Percentiles rank a stretch among this genome's conserved stretches.
phyloP scores from a whole-genome alignment of 1,140 invertebrate species.

The Amphibalanus amphitrite region DNA sequence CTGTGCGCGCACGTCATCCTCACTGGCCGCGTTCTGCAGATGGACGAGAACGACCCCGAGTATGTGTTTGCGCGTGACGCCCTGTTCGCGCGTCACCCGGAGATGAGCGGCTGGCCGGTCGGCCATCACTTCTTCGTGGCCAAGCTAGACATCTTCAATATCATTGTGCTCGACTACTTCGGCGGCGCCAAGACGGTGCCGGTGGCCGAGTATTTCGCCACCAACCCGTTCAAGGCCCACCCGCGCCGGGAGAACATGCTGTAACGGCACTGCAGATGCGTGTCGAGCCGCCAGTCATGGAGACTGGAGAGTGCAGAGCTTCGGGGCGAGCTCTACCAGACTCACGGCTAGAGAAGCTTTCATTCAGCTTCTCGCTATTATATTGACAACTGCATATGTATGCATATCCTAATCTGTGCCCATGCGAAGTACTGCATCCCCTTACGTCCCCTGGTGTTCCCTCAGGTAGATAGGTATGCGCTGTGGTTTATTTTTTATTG shows the following conservation, averaged over 20 bases:
- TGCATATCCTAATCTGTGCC: too few species aligned
- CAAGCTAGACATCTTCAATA: conserved; percentile 47
- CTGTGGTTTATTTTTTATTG: too few species aligned
- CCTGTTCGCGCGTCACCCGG: conserved; percentile 49
- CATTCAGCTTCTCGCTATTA: too few species aligned
- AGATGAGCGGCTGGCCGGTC: conserved; percentile 40
- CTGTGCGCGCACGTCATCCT: conserved; percentile 54
- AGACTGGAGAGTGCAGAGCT: too few species aligned
- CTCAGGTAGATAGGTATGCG: too few species aligned
- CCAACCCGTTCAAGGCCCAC: conserved; percentile 10
- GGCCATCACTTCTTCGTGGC: conserved; percentile 55
- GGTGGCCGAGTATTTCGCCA: conserved; percentile 37
- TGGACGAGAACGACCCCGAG: conserved; percentile 21
- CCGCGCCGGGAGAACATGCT: not conserved
- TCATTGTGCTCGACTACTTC: conserved; percentile 53
- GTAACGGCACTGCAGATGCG: too few species aligned
- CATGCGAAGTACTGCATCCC: too few species aligned
- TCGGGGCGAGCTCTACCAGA: too few species aligned
- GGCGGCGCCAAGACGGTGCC: conserved; percentile 49
- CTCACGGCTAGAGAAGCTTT: too few species aligned
- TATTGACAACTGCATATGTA: too few species aligned
- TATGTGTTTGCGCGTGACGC: conserved; percentile 36
- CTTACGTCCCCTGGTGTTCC: too few species aligned
- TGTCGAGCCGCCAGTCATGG: too few species aligned
- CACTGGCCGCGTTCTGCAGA: conserved; percentile 45